Percentiles rank a stretch among this genome's conserved stretches.
Conservation (phyloP, 2,113 vertebrate species). For the Saguinus imperator region DNA sequence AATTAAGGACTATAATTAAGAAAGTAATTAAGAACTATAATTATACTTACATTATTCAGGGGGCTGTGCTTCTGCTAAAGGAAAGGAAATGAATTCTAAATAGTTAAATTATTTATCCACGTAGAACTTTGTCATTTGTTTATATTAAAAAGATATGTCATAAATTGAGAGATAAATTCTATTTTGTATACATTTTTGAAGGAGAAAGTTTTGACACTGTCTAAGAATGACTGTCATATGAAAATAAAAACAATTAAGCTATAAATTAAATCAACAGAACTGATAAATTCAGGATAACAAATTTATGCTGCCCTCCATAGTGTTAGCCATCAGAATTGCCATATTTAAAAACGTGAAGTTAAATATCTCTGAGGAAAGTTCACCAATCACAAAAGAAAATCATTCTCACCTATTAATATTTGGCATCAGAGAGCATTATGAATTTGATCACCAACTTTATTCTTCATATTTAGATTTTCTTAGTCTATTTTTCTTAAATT, state of each 20-base stretch:
- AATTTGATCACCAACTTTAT: background rate
- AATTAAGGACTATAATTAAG: background rate
- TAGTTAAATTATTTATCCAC: conserved; percentile 64
- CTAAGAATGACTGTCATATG: conserved; percentile 3
- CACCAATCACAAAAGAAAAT: background rate
- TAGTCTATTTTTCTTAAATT: background rate
- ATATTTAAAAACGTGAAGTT: background rate
- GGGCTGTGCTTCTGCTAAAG: conserved; percentile 19
- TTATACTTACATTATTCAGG: background rate
- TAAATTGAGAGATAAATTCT: conserved; percentile 45
- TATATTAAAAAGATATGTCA: conserved; percentile 59
- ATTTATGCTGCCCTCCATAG: background rate
- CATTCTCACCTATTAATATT: background rate
- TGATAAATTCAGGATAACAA: background rate
- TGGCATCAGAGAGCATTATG: background rate
- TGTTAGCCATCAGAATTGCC: background rate
- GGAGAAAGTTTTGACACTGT: background rate
- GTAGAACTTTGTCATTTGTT: conserved; percentile 32
- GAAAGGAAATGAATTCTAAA: conserved; percentile 65
- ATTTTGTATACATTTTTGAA: conserved; percentile 8
- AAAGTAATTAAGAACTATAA: background rate
- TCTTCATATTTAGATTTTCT: background rate
- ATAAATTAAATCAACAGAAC: background rate
- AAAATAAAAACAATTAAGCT: background rate
- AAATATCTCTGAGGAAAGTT: background rate